These are phyloP conservation scores for Drosophila virilis DNA, from an alignment of 1,140 invertebrate genomes.

Conservation along the genomic window DNA sequence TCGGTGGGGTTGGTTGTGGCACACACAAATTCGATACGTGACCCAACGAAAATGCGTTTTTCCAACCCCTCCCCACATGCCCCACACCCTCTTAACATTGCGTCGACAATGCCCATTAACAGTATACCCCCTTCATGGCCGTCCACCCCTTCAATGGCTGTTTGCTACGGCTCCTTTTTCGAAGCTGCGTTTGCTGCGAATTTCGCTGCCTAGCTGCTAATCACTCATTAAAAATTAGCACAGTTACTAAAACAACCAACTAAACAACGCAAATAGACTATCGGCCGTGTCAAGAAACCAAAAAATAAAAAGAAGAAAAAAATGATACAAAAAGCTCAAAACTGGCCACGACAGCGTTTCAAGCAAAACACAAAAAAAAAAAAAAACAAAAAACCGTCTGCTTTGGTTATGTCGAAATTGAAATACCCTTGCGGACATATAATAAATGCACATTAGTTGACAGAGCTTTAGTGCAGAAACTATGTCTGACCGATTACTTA, in stretches of 20 bases:
- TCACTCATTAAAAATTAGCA: constrained; percentile 67
- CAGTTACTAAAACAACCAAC: constrained; percentile 33
- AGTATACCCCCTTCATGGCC: constrained; percentile 35
- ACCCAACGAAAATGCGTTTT: constrained; percentile 77
- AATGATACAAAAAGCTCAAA: constrained; percentile 29
- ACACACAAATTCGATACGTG: constrained; percentile 74
- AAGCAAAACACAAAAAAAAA: constrained; percentile 4
- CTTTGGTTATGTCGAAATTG: background rate
- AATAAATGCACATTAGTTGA: too few species aligned
- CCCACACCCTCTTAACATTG: constrained; percentile 10
- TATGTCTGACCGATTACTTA: too few species aligned
- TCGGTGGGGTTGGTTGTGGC: constrained; percentile 39
- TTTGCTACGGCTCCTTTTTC: constrained; percentile 31
- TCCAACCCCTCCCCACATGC: constrained; percentile 12
- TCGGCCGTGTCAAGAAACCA: constrained; percentile 33
- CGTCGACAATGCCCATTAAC: constrained; percentile 65
- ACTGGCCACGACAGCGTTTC: constrained; percentile 34
- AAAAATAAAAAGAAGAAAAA: constrained; percentile 11
- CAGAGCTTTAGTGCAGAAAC: too few species aligned
- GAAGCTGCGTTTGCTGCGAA: constrained; percentile 43
- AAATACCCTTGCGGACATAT: background rate
- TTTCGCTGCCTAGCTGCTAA: constrained; percentile 63
- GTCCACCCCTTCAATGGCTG: constrained; percentile 20
- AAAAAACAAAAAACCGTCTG: background rate
- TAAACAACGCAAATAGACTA: constrained; percentile 30